Base-by-base conservation (phyloP, 2,797 vertebrate genomes). In the Australoheros facetus region DNA sequence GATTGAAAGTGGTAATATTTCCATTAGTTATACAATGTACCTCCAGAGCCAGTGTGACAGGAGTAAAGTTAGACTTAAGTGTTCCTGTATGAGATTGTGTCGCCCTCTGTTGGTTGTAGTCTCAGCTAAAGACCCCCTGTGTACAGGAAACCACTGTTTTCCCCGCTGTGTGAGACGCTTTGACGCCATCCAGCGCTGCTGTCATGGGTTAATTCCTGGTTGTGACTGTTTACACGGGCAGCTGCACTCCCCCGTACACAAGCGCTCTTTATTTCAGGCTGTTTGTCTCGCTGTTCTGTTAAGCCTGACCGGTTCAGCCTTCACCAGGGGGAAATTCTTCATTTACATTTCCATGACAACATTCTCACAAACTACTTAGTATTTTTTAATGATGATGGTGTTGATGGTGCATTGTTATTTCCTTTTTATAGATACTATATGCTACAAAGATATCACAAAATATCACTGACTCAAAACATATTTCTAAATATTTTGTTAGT, bases 71-170 rank as follows among this genome's bases (percentile, higher is more conserved):
- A 4, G 51, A 17, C 17, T 19, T 1, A 1, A 51, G 3, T n/a
- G 19, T 53, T 9, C 8, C 1, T 66, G 39, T 12, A 4, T 37
- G 51, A 51, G 71, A 64, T 37, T 17, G 11, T 59, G 70, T 26
- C 70, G 57, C 79, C 85, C 71, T 42, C 85, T 83, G 26, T 1
- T 80, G 83, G 80, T 32, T 6, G 30, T 3, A 26, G 2, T n/a
- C 45, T 17, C 26, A 0, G 7, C 28, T 34, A 4, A 77, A 34
- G 64, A 23, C 28, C 64, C 39, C 34, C 19, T 59, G 51, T 23
- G 21, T 9, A 39, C 11, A 42, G 66, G 37, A 75, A 57, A 64
- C 39, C 39, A 32, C 39, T 7, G 6, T 62, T 7, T 23, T 9
- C 14, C 5, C 7, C 26, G 8, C 64, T 23, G 21, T 21, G 17